Evolutionary conservation across 2,888 invertebrate genomes (phyloP), one percentile per base, ranked within the genome.

Genomic region (Scaptomyza parva): DNA sequence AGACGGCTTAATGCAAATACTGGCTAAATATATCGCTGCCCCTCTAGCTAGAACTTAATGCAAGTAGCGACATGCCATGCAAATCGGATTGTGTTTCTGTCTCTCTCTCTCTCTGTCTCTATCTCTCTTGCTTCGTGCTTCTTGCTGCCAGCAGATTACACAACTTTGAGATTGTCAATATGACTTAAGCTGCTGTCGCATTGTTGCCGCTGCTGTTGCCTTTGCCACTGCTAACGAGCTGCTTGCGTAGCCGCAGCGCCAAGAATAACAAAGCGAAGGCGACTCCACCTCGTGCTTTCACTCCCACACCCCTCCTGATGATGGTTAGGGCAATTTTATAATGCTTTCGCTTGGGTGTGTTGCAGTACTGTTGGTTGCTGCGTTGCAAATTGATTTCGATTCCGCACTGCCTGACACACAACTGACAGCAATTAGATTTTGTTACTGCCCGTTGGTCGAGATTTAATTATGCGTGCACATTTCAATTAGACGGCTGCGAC

Each of bases 401-500:
- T 52, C 35, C 50, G 37, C 50, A 44, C 53, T 63, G 64, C 54
- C 44, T 65, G 54, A 63, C 57, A 47, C 57, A 47, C 47, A 47
- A 47, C 63, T 68, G 53, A 52, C 57, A 65, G 75, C 82, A 81
- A 83, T 83, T 83, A 71, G 62, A 68, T 69, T 67, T 58, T 60
- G 64, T 70, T 55, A 66, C 62, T 47, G 50, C 47, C 47, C 9
- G 20, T 55, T 51, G 50, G 63, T 35, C 43, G 64, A 51, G 68
- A 82, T 68, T 83, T 80, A 83, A 84, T 85, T 85, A 80, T 78
- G 78, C 78, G 83, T 82, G 65, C 74, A 71, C 71, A 80, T 83
- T 82, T 69, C 76, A 81, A 80, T 78, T 80, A 78, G 48, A 58
- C 17, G 30, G 45, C 55, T 58, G 35, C 47, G 18, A 37, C 59